phyloP scores from a whole-genome alignment of 2,113 vertebrate genomes.

The Chionis minor region DNA sequence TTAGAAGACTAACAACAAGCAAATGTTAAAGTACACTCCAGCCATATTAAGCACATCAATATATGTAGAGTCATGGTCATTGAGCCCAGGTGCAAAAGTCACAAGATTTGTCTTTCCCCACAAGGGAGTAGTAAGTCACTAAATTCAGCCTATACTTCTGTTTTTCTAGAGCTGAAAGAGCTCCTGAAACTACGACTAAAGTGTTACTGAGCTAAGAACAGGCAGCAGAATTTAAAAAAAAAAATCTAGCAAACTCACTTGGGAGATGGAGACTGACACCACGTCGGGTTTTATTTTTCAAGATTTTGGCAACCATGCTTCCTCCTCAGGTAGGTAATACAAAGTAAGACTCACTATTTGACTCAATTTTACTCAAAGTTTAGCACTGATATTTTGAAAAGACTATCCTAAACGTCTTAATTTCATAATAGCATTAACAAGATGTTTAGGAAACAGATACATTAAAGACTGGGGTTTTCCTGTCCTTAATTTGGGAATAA shows the following conservation, averaged over 20 bases:
- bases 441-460: not conserved
- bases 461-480: not conserved
- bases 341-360: not conserved
- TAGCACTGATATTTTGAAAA: not conserved
- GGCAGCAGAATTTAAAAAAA: not conserved
- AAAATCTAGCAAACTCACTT: not conserved
- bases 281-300: not conserved
- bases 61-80: too few species aligned
- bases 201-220: not conserved
- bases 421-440: not conserved
- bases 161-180: not conserved
- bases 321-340: not conserved
- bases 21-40: not conserved
- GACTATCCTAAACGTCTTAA: not conserved
- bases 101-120: not conserved
- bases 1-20: not conserved
- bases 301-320: not conserved
- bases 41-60: not conserved
- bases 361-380: not conserved
- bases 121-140: not conserved
- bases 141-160: not conserved
- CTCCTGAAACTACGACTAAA: not conserved
- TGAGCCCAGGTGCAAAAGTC: not conserved
- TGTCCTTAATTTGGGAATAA: not conserved
- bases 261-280: not conserved